phyloP scores from a whole-genome alignment of 1,140 invertebrate species.

The Drosophila insularis region DNA sequence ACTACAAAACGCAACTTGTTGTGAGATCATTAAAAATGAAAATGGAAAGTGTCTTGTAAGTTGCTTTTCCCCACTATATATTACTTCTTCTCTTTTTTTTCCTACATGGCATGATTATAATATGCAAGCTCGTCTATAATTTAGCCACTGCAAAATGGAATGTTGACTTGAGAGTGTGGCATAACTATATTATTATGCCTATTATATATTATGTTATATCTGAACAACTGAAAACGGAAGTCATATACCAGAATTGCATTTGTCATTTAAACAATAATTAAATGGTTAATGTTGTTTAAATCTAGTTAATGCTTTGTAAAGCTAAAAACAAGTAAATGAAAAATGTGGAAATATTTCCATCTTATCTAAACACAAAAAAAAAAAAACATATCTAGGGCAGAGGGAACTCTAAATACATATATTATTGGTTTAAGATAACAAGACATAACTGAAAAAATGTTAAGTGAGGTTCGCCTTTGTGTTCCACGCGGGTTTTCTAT shows the following conservation, averaged over 20 bases:
- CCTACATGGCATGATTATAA: too few relatives aligned
- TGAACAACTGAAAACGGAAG: conserved; percentile 45
- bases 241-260: conserved; percentile 65
- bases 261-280: conserved; percentile 19
- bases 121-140: conserved; percentile 15
- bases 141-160: conserved; percentile 32
- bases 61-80: neutral
- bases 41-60: conserved; percentile 65
- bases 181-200: conserved; percentile 55
- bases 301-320: neutral
- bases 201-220: conserved; percentile 26
- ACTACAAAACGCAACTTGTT: conserved; percentile 22
- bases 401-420: neutral
- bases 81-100: too few relatives aligned
- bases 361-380: neutral
- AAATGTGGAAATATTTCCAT: neutral
- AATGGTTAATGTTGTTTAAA: neutral
- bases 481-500: too few relatives aligned
- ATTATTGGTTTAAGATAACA: neutral
- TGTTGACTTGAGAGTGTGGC: neutral
- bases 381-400: neutral
- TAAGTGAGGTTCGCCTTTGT: neutral
- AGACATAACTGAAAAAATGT: neutral
- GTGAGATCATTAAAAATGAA: conserved; percentile 53
- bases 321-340: neutral